Evolutionary conservation across 2,797 vertebrate genomes (phyloP).

Genomic region (Phoxinus dragarum): DNA sequence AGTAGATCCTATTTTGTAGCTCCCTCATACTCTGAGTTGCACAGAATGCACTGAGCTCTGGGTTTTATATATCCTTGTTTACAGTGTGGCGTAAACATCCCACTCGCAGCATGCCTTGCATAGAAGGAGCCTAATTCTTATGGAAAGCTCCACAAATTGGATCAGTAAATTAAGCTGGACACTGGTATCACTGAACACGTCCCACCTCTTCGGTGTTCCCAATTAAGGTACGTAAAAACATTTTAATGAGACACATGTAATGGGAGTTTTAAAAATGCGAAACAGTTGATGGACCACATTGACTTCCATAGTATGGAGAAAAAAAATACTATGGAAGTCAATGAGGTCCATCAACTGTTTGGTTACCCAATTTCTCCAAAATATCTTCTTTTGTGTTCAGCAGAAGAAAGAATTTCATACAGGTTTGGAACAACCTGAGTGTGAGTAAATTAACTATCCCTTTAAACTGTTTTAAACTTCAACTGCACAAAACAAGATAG

Average conservation of each 20-base stretch:
- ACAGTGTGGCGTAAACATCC: conserved; percentile 46
- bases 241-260: conserved; percentile 2
- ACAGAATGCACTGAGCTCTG: conserved; percentile 42
- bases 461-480: background rate
- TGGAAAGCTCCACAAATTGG: conserved; percentile 52
- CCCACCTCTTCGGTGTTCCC: conserved; percentile 1
- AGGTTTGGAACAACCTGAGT: too few relatives aligned
- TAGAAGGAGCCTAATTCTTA: conserved; percentile 55
- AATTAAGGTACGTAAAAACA: conserved; percentile 2
- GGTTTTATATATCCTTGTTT: conserved; percentile 60
- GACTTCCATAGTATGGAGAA: too few relatives aligned
- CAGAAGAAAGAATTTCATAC: too few relatives aligned
- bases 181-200: conserved; percentile 6
- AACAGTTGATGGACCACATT: too few relatives aligned
- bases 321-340: too few relatives aligned
- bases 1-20: background rate
- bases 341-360: too few relatives aligned
- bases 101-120: conserved; percentile 54
- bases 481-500: background rate
- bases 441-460: background rate
- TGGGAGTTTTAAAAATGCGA: background rate
- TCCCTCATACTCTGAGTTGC: conserved; percentile 9
- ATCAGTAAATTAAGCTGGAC: conserved; percentile 46
- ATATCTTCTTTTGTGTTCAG: too few relatives aligned
- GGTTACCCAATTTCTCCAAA: too few relatives aligned